Conservation (phyloP, 2,113 vertebrate species). For the Montifringilla adamsi region DNA sequence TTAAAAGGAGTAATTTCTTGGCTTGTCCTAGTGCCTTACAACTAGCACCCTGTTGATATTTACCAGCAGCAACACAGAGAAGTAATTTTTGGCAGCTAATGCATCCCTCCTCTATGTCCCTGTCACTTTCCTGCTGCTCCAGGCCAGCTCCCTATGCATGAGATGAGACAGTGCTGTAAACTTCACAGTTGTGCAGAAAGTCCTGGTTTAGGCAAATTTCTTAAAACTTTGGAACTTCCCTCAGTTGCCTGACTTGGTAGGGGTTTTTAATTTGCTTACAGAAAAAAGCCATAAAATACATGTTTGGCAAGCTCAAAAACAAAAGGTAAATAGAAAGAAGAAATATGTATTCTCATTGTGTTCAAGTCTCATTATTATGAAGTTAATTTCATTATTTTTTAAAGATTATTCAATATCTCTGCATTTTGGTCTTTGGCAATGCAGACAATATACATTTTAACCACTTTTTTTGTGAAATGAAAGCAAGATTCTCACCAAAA, state of each 20-base stretch:
- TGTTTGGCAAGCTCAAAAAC: neutral
- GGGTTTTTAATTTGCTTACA: neutral
- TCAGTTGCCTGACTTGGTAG: neutral
- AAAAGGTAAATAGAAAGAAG: neutral
- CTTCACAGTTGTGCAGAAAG: neutral
- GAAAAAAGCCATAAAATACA: neutral
- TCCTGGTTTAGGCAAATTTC: neutral
- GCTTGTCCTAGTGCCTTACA: neutral
- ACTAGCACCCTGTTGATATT: neutral
- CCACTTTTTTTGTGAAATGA: neutral
- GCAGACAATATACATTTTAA: neutral
- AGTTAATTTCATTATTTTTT: neutral
- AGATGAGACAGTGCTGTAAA: neutral
- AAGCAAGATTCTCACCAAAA: neutral
- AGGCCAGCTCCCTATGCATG: neutral
- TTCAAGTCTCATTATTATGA: neutral
- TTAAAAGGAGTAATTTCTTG: neutral
- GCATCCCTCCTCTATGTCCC: neutral
- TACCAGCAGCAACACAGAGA: neutral
- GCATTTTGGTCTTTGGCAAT: neutral
- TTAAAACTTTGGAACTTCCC: neutral
- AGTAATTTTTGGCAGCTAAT: neutral
- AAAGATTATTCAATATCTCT: neutral
- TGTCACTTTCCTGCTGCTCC: neutral
- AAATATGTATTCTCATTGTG: neutral